phyloP scores from a whole-genome alignment of 2,797 vertebrate genomes.

The Phoxinus dragarum region DNA sequence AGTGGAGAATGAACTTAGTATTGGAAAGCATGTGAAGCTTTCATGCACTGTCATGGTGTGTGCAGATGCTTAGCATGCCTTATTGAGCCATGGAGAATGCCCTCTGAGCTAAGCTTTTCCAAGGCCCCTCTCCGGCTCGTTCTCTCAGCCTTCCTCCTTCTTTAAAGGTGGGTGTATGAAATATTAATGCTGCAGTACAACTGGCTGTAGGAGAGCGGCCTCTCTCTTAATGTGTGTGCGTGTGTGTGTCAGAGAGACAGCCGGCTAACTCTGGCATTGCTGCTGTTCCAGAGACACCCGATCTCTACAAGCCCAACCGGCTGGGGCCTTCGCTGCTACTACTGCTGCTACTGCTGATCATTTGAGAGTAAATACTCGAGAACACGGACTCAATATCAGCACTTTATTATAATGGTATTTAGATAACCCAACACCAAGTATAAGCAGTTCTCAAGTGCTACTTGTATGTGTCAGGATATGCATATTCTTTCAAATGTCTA shows the following conservation, averaged over 20 bases:
- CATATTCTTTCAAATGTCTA: conserved; percentile 8
- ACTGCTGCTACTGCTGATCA: conserved; percentile 30
- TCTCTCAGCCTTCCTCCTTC: conserved; percentile 42
- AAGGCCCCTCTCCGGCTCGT: conserved; percentile 38
- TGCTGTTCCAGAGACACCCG: conserved; percentile 53
- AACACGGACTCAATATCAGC: conserved; percentile 35
- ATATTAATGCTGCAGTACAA: conserved; percentile 70
- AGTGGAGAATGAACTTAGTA: not conserved
- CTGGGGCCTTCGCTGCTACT: conserved; percentile 49
- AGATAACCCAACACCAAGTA: not conserved
- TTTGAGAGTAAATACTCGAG: conserved; percentile 29
- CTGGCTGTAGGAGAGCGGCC: conserved; percentile 60
- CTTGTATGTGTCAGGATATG: not conserved
- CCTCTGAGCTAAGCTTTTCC: conserved; percentile 46
- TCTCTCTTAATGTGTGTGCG: conserved; percentile 48
- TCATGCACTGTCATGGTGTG: conserved; percentile 29
- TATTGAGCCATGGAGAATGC: conserved; percentile 49
- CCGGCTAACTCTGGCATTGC: conserved; percentile 51
- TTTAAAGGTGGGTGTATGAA: conserved; percentile 65
- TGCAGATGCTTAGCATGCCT: conserved; percentile 36
- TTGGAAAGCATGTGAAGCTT: conserved; percentile 25
- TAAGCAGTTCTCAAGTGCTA: not conserved
- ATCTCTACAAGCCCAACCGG: conserved; percentile 55
- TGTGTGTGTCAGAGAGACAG: conserved; percentile 47
- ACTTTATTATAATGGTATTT: conserved; percentile 7